Conservation (phyloP, 2,797 vertebrate genomes). For the Sternarchorhynchus goeldii region DNA sequence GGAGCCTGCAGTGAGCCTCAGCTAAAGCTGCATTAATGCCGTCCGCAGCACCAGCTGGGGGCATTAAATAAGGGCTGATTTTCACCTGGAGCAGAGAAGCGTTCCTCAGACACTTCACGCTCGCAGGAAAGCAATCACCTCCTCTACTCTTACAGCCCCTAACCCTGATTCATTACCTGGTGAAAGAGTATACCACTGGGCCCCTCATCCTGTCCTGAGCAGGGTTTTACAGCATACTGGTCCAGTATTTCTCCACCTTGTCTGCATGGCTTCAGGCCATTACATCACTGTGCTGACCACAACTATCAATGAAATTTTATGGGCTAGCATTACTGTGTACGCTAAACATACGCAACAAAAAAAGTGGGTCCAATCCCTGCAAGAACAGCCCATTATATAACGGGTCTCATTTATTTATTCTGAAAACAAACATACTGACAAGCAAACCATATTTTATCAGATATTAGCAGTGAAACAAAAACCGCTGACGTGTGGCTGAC, state of each 20-base stretch:
- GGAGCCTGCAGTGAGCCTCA: background rate
- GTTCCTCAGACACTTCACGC: constrained; percentile 23
- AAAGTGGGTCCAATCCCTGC: background rate
- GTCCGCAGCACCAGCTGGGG: background rate
- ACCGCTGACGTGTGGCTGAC: constrained; percentile 58
- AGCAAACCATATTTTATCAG: background rate
- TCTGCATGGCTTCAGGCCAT: constrained; percentile 18
- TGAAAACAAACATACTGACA: background rate
- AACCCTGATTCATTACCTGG: constrained; percentile 43
- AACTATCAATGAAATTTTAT: background rate
- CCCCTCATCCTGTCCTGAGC: constrained; percentile 21
- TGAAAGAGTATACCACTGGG: constrained; percentile 25
- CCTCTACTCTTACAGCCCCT: constrained; percentile 8
- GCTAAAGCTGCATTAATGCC: constrained; percentile 23
- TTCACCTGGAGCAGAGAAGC: constrained; percentile 22
- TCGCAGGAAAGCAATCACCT: constrained; percentile 18
- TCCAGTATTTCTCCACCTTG: background rate
- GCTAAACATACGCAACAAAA: background rate
- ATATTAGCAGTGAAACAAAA: constrained; percentile 11
- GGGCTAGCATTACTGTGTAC: background rate
- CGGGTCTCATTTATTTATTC: constrained; percentile 4
- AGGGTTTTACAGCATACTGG: constrained; percentile 21
- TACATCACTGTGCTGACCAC: constrained; percentile 12
- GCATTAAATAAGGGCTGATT: constrained; percentile 29
- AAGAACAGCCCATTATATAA: background rate